Evolutionary conservation across 64 coral and sea anemone species (phyloP).

Genomic region (Porites australiensis): DNA sequence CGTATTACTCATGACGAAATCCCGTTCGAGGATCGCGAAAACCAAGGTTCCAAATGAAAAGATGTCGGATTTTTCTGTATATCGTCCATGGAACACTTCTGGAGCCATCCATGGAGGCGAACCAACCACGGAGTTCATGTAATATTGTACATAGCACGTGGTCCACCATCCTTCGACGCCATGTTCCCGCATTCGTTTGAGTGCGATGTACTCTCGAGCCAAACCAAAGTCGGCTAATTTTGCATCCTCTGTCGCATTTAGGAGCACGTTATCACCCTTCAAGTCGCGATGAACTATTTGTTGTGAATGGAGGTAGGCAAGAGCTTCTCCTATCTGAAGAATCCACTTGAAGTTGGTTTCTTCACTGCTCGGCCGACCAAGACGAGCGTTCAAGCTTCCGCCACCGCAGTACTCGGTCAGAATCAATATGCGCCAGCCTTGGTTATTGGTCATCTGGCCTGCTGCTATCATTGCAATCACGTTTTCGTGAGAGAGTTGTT

Average conservation of each 20-base stretch:
- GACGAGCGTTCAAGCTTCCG: constrained; percentile 48
- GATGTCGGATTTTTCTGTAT: constrained; percentile 82
- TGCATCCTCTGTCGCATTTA: constrained; percentile 54
- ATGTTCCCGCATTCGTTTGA: constrained; percentile 4
- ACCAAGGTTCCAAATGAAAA: constrained; percentile 73
- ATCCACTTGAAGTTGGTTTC: constrained; percentile 69
- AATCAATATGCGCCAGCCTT: constrained; percentile 17
- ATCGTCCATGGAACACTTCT: constrained; percentile 42
- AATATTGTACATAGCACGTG: background rate
- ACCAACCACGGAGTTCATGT: constrained; percentile 10
- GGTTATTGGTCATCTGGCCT: background rate
- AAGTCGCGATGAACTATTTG: constrained; percentile 50
- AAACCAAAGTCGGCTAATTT: constrained; percentile 86
- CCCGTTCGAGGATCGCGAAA: constrained; percentile 74
- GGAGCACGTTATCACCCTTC: constrained; percentile 81
- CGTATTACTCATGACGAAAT: background rate
- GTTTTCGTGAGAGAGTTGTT: background rate
- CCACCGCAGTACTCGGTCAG: constrained; percentile 73
- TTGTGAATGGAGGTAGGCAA: constrained; percentile 61
- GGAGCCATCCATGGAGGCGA: constrained; percentile 79
- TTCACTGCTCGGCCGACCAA: constrained; percentile 35
- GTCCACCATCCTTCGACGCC: background rate
- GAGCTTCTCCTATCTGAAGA: constrained; percentile 48
- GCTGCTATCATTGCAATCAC: background rate
- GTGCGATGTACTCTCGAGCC: constrained; percentile 60